Percentiles rank a stretch among this genome's conserved stretches.
Conservation (phyloP, 2,797 vertebrate species). For the Neomorphus geoffroyi region DNA sequence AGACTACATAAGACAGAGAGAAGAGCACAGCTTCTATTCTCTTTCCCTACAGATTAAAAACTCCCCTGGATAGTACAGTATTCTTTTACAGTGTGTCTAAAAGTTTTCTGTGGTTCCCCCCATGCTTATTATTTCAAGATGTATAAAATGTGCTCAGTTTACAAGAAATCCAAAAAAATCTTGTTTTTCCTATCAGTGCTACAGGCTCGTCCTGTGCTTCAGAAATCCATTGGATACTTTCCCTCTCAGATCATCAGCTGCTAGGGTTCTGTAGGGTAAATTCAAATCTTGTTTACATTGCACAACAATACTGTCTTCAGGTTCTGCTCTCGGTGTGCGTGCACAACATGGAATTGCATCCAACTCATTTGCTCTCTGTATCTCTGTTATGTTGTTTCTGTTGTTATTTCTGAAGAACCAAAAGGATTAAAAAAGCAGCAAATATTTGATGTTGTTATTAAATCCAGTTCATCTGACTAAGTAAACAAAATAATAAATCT, state of each 20-base stretch:
- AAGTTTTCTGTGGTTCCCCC: neutral
- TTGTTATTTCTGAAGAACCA: constrained; percentile 40
- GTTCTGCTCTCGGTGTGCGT: neutral
- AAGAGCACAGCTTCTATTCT: neutral
- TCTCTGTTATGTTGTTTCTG: neutral
- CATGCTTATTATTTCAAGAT: constrained; percentile 2
- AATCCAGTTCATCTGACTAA: constrained; percentile 5
- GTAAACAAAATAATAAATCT: constrained; percentile 50
- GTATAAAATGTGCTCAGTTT: neutral
- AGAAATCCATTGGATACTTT: constrained; percentile 34
- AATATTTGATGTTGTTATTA: constrained; percentile 29
- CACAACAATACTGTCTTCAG: neutral
- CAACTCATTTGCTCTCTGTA: neutral
- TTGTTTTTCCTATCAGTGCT: constrained; percentile 14
- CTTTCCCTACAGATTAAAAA: neutral
- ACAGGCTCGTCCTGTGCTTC: constrained; percentile 1
- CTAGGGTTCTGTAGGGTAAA: constrained; percentile 3
- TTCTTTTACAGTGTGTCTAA: neutral
- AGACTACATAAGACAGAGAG: neutral
- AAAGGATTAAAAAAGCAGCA: constrained; percentile 28
- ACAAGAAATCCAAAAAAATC: constrained; percentile 15
- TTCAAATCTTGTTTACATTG: constrained; percentile 13
- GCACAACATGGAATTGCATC: neutral
- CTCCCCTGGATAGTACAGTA: neutral
- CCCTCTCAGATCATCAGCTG: neutral